Evolutionary conservation across 2,888 invertebrate genomes (phyloP).

Genomic region (Vesta saturnalis): DNA sequence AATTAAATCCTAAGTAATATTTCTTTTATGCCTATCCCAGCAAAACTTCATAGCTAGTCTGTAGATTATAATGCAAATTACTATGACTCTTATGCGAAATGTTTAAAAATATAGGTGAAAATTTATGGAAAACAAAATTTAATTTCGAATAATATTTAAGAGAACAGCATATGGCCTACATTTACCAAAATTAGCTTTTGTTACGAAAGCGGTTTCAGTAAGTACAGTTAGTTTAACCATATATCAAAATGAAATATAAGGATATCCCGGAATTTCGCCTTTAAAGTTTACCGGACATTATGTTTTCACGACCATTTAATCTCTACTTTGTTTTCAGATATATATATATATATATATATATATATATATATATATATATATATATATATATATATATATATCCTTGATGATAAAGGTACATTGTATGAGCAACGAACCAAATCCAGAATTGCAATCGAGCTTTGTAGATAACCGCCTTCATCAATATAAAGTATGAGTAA

Average conservation of each 20-base stretch:
- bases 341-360: no score
- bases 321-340: constrained; percentile 10
- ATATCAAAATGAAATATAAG: constrained; percentile 10
- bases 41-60: no score
- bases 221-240: constrained; percentile 10
- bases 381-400: no score
- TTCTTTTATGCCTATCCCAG: no score
- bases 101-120: no score
- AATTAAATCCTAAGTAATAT: no score
- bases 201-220: constrained; percentile 10
- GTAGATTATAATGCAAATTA: no score
- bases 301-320: constrained; percentile 10
- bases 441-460: not conserved
- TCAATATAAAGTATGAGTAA: no score
- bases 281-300: constrained; percentile 8
- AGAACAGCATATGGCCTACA: constrained; percentile 7
- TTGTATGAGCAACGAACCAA: not conserved
- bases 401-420: constrained; percentile 1
- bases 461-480: no score
- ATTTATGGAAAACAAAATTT: not conserved
- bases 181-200: constrained; percentile 10
- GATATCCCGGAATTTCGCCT: constrained; percentile 11
- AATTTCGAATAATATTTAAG: constrained; percentile 6
- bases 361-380: no score
- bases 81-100: no score